Base-by-base conservation (phyloP, 2,113 vertebrate genomes). In the Lontra canadensis region DNA sequence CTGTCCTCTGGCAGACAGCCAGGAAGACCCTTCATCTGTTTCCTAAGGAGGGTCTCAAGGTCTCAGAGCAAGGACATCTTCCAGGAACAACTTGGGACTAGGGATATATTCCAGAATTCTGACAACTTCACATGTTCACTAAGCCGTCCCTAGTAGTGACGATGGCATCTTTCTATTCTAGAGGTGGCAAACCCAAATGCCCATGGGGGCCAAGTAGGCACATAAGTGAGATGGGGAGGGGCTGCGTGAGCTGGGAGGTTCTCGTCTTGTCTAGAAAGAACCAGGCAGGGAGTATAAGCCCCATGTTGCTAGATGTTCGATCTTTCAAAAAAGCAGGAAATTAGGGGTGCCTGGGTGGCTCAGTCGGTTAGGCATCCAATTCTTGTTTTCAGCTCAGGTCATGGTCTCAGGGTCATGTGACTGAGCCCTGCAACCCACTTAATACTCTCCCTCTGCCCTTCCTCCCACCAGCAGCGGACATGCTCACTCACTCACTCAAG, bases 271-370 rank as follows among this genome's bases (percentile, higher is more conserved):
- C 61, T 67, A 73, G 11, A 13, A 82, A 57, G 67, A 52, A 17
- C 20, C 39, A 31, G 26, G 65, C 0, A 0, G 42, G 23, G n/a
- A 34, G 39, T 7, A 3, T 14, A 21, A 57, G 29, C 55, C 79
- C 21, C 1, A 1, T 0, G 25, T 1, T 12, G 55, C 47, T 5
- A 5, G 10, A 59, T 21, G 29, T 11, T 47, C 25, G 14, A 84
- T 78, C 52, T 63, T 73, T 26, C n/a, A 13, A 84, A 67, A 61
- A 88, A 94, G 81, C 78, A 91, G 52, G 31, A 88, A 29, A 18
- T 25, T 20, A 61, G 18, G 65, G 67, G 67, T 6, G 34, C 67
- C 67, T 10, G n/a, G 67, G 67, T 36, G 67, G 34, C 67, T 69
- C 67, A 69, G 34, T 69, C 1, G 1, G 67, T 69, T n/a, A 69